phyloP scores from a whole-genome alignment of 2,888 invertebrate species.

The Eristalis arbustorum region DNA sequence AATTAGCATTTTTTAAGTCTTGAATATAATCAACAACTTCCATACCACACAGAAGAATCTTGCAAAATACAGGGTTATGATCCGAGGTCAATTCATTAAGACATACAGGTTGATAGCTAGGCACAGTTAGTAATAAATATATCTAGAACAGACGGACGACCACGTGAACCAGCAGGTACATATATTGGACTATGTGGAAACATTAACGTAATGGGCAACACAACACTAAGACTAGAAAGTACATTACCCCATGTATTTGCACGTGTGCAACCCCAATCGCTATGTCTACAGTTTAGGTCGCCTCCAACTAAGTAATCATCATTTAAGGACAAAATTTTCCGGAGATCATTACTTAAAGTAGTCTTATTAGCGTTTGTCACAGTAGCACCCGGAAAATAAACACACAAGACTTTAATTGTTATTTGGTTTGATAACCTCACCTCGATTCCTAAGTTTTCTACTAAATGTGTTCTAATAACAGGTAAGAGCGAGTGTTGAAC shows the following conservation, averaged over 20 bases:
- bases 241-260: constrained; percentile 3
- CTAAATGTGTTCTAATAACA: too few relatives aligned
- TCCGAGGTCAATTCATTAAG: constrained; percentile 10
- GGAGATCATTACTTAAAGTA: background rate
- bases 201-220: background rate
- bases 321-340: constrained; percentile 1
- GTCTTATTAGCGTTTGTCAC: too few relatives aligned
- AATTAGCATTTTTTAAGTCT: background rate
- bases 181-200: constrained; percentile 2
- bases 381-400: too few relatives aligned
- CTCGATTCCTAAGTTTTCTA: too few relatives aligned
- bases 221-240: background rate
- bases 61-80: constrained; percentile 15
- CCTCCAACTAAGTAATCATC: constrained; percentile 5
- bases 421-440: too few relatives aligned
- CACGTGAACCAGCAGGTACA: constrained; percentile 21
- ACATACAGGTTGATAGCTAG: background rate
- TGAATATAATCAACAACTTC: too few relatives aligned
- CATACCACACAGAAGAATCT: background rate
- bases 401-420: too few relatives aligned
- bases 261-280: constrained; percentile 6
- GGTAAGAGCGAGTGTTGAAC: too few relatives aligned
- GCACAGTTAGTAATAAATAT: constrained; percentile 15
- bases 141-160: constrained; percentile 4
- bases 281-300: constrained; percentile 24